Conservation (phyloP, 1,140 invertebrate species). For the Bombus confusus region DNA sequence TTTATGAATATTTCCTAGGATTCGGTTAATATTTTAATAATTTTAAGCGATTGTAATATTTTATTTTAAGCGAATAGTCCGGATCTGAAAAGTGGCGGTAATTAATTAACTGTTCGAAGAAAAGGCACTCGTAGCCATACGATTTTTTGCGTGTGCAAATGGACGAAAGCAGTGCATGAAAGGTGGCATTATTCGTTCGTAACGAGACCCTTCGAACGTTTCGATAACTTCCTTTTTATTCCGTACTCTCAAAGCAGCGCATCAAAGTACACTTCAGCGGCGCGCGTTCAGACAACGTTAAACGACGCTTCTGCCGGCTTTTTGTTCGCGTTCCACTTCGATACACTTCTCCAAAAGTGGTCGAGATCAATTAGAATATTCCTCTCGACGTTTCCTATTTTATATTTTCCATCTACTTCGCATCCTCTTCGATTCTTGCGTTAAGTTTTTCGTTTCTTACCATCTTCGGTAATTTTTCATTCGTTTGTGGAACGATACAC, state of each 20-base stretch:
- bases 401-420: background rate
- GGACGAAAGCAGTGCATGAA: background rate
- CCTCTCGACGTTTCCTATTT: background rate
- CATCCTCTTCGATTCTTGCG: background rate
- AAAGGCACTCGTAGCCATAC: background rate
- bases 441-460: background rate
- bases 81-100: background rate
- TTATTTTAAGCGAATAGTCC: no score
- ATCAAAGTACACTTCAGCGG: background rate
- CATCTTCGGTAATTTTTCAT: background rate
- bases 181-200: constrained; percentile 34
- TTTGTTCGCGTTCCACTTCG: background rate
- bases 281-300: background rate
- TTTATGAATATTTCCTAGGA: background rate
- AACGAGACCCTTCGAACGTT: constrained; percentile 16
- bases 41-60: no score
- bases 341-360: constrained; percentile 7
- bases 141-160: background rate
- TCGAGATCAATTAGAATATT: background rate
- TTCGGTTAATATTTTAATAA: background rate
- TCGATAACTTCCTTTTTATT: constrained; percentile 18
- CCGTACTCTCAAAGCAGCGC: background rate
- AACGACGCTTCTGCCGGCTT: background rate
- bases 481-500: no score
- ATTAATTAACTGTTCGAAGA: background rate